Evolutionary conservation across 2,797 vertebrate genomes (phyloP).

Genomic region (Fringilla coelebs): DNA sequence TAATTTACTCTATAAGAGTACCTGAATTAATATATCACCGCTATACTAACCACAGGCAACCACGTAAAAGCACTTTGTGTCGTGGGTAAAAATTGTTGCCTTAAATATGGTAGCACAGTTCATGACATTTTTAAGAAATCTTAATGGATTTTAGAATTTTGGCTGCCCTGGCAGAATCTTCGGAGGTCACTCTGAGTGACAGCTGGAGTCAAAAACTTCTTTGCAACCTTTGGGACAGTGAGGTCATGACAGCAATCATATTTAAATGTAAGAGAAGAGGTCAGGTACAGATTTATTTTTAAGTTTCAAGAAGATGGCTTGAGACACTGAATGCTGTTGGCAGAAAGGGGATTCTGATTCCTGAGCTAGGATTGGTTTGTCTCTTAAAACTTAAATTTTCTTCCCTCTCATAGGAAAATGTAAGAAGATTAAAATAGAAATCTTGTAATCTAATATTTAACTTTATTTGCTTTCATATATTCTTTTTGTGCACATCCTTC

Average conservation of each 20-base stretch:
- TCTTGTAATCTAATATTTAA: background rate
- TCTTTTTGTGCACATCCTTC: background rate
- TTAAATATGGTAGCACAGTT: constrained; percentile 30
- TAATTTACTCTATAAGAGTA: constrained; percentile 33
- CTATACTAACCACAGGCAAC: constrained; percentile 11
- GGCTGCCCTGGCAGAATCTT: background rate
- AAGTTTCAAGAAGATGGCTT: background rate
- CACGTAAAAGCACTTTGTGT: background rate
- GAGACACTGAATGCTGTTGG: background rate
- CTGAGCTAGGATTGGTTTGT: background rate
- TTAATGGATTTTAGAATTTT: constrained; percentile 19
- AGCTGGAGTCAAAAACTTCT: background rate
- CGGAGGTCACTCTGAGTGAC: background rate
- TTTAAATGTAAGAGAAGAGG: background rate
- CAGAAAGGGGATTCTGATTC: background rate
- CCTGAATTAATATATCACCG: constrained; percentile 19
- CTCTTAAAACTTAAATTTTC: background rate
- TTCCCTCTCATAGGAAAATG: background rate
- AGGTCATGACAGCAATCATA: background rate
- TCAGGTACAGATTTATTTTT: background rate
- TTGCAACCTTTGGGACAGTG: background rate
- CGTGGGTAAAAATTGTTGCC: background rate
- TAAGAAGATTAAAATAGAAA: background rate
- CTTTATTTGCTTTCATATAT: background rate
- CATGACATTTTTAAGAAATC: constrained; percentile 30